Conservation (phyloP, 2,797 vertebrate species). For the Intellagama lesueurii region DNA sequence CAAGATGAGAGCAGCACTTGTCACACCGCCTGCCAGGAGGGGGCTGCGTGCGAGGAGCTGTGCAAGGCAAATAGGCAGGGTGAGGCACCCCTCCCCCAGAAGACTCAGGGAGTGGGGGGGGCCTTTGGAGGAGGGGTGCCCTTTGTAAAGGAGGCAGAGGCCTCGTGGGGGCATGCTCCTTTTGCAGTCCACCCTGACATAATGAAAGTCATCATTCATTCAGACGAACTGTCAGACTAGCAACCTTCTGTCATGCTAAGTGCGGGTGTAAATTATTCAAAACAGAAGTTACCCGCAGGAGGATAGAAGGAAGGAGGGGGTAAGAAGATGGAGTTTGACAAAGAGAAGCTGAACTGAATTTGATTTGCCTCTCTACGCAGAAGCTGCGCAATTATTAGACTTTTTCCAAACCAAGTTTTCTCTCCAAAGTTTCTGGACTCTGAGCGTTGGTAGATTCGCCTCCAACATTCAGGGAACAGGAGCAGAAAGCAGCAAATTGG, state of each 20-base stretch:
- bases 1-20: slow-evolving; percentile 40
- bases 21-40: slow-evolving; percentile 29
- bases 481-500: neutral
- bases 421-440: neutral
- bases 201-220: slow-evolving; percentile 46
- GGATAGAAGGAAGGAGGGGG: neutral
- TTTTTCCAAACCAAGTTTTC: neutral
- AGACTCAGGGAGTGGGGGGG: neutral
- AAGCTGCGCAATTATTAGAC: neutral
- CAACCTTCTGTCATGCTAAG: slow-evolving; percentile 44
- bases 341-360: slow-evolving; percentile 26
- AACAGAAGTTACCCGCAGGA: slow-evolving; percentile 32
- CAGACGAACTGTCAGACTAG: slow-evolving; percentile 18
- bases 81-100: neutral
- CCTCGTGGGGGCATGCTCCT: neutral
- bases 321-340: slow-evolving; percentile 26
- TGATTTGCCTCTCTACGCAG: slow-evolving; percentile 13
- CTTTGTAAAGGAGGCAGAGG: neutral
- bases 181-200: slow-evolving; percentile 24
- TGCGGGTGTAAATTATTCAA: slow-evolving; percentile 47
- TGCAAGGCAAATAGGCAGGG: neutral
- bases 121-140: neutral
- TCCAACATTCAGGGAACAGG: neutral
- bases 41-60: neutral
- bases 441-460: neutral